Evolutionary conservation across 2,797 vertebrate genomes (phyloP).

Genomic region (Falco novaeseelandiae): DNA sequence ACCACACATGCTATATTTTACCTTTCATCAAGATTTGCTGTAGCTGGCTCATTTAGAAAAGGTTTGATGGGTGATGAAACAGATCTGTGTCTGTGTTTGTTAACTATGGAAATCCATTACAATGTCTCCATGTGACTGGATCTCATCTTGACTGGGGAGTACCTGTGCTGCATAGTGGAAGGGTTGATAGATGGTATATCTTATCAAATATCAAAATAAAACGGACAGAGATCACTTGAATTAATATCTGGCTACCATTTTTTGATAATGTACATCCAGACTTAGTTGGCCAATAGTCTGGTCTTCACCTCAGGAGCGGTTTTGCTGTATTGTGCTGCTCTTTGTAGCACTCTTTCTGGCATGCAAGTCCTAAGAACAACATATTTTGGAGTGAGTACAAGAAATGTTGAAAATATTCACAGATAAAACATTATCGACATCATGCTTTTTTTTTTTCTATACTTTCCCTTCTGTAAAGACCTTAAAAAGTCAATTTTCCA

Average conservation of each 20-base stretch:
- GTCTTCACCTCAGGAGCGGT: background rate
- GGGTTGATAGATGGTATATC: too few species aligned
- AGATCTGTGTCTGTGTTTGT: background rate
- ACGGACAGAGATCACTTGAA: too few species aligned
- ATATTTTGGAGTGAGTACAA: background rate
- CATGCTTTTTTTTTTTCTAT: background rate
- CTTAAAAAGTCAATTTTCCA: background rate
- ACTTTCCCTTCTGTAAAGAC: background rate
- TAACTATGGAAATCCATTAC: background rate
- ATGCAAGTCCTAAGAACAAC: background rate
- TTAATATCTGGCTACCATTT: background rate
- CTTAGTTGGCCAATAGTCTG: background rate
- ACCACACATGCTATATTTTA: background rate
- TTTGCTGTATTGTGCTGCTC: background rate
- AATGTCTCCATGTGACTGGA: rapidly evolving
- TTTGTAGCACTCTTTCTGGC: rapidly evolving
- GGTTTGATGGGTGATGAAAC: background rate
- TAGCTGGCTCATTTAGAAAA: background rate
- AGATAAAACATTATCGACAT: background rate
- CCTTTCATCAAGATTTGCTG: background rate
- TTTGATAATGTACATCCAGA: background rate
- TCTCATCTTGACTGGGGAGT: background rate
- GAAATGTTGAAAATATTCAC: background rate
- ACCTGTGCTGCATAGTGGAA: background rate
- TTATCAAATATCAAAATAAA: too few species aligned